phyloP scores from a whole-genome alignment of 1,140 invertebrate species.

The Sitophilus oryzae region DNA sequence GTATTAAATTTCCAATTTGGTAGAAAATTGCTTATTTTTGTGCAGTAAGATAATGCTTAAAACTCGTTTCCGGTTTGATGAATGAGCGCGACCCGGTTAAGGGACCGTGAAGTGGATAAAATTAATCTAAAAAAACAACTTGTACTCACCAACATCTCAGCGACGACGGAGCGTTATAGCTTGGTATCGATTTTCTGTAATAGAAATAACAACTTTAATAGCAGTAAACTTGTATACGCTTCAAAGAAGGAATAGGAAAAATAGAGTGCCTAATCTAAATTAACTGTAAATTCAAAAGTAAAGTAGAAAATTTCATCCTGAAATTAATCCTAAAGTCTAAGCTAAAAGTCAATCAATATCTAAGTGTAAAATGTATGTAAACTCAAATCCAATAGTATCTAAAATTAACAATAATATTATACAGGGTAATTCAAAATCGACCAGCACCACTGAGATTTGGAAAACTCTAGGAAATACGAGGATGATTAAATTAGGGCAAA shows the following conservation, averaged over 20 bases:
- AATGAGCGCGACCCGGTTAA: background rate
- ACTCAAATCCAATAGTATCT: background rate
- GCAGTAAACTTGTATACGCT: background rate
- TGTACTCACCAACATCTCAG: background rate
- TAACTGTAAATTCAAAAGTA: too few species aligned
- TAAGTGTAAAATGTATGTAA: background rate
- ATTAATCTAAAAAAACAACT: background rate
- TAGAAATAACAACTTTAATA: background rate
- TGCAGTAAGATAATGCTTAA: background rate
- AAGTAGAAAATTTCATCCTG: background rate
- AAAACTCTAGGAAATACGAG: too few species aligned
- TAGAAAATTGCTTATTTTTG: background rate
- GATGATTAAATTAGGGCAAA: too few species aligned
- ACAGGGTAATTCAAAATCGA: too few species aligned
- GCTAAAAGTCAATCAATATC: background rate
- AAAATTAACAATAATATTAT: too few species aligned
- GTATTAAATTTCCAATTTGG: background rate
- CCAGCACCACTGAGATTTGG: too few species aligned
- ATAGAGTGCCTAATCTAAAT: background rate
- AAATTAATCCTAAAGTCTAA: background rate
- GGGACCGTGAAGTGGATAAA: background rate
- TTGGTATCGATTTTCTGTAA: background rate
- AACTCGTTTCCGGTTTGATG: background rate
- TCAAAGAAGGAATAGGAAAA: background rate
- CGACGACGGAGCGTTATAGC: too few species aligned